Evolutionary conservation across 2,113 vertebrate genomes (phyloP), one percentile per base, ranked within the genome.

Genomic region (Dolichotis patagonum): DNA sequence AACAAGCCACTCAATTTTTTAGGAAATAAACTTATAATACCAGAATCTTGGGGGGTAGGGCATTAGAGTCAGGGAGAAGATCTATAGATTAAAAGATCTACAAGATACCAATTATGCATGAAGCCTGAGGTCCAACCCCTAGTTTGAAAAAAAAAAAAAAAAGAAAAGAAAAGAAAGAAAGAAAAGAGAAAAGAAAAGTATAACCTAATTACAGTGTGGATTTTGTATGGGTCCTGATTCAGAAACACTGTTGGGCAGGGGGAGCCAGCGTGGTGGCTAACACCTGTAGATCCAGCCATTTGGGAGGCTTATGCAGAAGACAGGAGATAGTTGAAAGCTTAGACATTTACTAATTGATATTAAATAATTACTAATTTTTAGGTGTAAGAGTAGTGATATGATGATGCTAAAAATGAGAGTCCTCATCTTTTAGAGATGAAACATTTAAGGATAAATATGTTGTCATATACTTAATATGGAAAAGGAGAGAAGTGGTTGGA

Each of bases 351-450:
- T 41, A 71, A 82, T 43, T 86, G 49, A 49, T 83, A 60, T 84
- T 92, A 90, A 85, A n/a, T 62, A 86, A 86, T 86, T 63, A 85
- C 82, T 90, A 28, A 78, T 41, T 92, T 83, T 88, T 81, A 96
- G 13, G 28, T 91, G n/a, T 82, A 49, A 90, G n/a, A 35, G 35
- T 73, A 54, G 54, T 85, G 60, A 56, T 93, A 32, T 60, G 46
- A 4, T 85, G 69, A 88, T 93, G 8, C 63, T 91, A 85, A 94
- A 77, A 88, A 94, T 81, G 73, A 88, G 43, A 83, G 30, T 73
- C 49, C 52, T 56, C 28, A 62, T 85, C 81, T 96, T 93, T 43
- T 90, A 80, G 71, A 71, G 81, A 85, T 89, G 60, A 80, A 90
- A 80, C 85, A 62, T 71, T 93, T 69, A 93, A 35, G 63, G 73